Base-by-base conservation (phyloP, 1,140 invertebrate species). In the Acromyrmex heyeri region DNA sequence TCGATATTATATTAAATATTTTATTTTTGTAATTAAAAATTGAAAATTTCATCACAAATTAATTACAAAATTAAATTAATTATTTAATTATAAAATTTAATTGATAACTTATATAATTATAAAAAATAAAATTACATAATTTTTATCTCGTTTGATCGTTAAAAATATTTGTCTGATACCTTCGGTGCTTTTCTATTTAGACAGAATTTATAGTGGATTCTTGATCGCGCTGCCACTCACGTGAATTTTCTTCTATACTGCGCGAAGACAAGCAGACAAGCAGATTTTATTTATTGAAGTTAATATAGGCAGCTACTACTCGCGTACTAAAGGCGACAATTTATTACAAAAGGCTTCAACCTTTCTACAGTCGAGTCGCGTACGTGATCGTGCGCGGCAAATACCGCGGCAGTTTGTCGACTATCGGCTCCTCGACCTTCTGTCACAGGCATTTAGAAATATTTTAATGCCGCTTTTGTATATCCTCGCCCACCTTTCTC, bases 391-490 rank as follows among this genome's bases (percentile, higher is more conserved):
- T 57, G 59, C 65, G 73, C 86, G 70, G 50, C 61, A 30, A 76
- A 83, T 79, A 69, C 77, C 73, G 34, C 24, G 67, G 64, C 70
- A 70, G 90, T 87, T 90, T 50, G 85, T 55, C 53, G 30, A 34
- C 86, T 69, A 57, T 48, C 73, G 72, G 8, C 18, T 21, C n/a
- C 48, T 27, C 86, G 65, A 75, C 27, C 77, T 86, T 53, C 76
- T 62, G 38, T 55, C 64, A 24, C 75, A 87, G 79, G 86, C 92
- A 90, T 88, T 91, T 86, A 82, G 75, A 92, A 86, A 92, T 95
- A 93, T 93, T 94, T 95, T 95, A 95, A 95, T 94, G 94, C 90
- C 89, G 93, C 93, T 94, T 30, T 94, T 94, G 93, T 94, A 90
- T 91, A 89, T 88, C 75, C 88, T 87, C 89, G 91, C 85, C 50